Conservation (phyloP, 2,113 vertebrate species). For the Brienomyrus brachyistius region DNA sequence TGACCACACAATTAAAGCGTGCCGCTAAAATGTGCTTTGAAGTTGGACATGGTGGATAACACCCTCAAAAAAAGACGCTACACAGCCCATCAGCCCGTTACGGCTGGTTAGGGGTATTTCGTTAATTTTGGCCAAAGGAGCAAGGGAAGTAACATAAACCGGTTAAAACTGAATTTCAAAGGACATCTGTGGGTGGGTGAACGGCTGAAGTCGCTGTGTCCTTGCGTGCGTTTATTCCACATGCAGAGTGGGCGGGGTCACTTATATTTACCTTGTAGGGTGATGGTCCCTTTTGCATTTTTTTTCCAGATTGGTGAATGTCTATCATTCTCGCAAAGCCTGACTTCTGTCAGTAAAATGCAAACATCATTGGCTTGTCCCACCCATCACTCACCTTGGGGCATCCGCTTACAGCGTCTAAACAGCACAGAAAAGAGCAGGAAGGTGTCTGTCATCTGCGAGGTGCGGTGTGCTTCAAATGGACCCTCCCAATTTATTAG, state of each 20-base stretch:
- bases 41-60: conserved; percentile 39
- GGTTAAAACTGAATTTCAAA: neutral
- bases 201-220: neutral
- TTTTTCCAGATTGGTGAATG: neutral
- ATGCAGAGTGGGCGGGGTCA: neutral
- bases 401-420: neutral
- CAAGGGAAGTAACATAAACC: conserved; percentile 1
- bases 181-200: neutral
- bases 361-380: neutral
- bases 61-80: conserved; percentile 14
- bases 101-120: conserved; percentile 16
- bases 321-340: neutral
- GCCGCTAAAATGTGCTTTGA: conserved; percentile 56
- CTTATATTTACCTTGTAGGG: neutral
- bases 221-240: neutral
- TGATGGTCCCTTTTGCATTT: neutral
- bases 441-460: neutral
- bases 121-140: conserved; percentile 14
- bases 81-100: conserved; percentile 27
- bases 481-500: neutral
- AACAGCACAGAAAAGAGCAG: neutral
- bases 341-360: neutral
- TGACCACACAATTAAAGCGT: conserved; percentile 53
- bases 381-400: neutral
- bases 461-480: neutral